Percentiles rank a stretch among this genome's conserved stretches.
These are phyloP conservation scores for Charina bottae DNA, from an alignment of 2,113 vertebrate genomes.

Conservation along the genomic window DNA sequence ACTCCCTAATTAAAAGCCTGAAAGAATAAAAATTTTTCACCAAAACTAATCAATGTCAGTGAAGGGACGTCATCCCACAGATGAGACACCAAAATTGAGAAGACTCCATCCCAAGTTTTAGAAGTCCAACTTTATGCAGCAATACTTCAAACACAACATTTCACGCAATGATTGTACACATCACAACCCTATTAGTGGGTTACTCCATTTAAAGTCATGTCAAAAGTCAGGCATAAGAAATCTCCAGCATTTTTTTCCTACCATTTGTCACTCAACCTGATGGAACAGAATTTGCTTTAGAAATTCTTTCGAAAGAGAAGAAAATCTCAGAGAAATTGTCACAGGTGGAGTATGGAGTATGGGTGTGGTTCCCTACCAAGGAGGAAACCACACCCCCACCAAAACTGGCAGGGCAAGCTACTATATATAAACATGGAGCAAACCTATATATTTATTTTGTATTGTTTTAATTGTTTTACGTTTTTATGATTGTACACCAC, in stretches of 20 bases:
- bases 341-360: background rate
- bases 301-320: background rate
- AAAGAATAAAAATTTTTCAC: background rate
- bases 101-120: background rate
- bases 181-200: background rate
- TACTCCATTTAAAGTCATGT: background rate
- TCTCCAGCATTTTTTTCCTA: background rate
- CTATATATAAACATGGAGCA: background rate
- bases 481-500: too few relatives aligned
- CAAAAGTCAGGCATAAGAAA: background rate
- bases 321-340: background rate
- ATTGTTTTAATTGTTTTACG: too few relatives aligned
- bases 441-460: too few relatives aligned
- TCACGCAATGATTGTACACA: background rate
- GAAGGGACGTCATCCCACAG: background rate
- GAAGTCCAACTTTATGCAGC: background rate
- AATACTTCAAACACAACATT: background rate
- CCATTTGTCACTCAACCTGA: background rate
- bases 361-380: background rate
- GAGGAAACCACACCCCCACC: background rate
- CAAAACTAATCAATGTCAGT: background rate
- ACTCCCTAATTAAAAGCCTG: background rate
- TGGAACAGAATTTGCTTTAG: background rate
- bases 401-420: background rate
- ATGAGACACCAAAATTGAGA: background rate